Evolutionary conservation across 2,888 invertebrate genomes (phyloP), one percentile per base, ranked within the genome.

Genomic region (Oscheius sp.): DNA sequence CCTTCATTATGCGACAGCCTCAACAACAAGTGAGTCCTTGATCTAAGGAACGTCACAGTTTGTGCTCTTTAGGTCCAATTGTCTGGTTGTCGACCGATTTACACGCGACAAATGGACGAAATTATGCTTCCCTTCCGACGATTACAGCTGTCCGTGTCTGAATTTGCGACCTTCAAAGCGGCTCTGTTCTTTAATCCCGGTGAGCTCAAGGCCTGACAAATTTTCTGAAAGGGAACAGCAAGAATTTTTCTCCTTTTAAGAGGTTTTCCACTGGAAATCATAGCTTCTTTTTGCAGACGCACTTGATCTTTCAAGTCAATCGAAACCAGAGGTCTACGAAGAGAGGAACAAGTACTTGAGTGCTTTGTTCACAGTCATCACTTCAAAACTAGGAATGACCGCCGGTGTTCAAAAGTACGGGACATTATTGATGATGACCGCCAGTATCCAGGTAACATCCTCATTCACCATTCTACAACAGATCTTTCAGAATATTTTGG

Each of bases 71-170:
- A 83, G 83, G 87, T 88, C 35, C 83, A 84, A 77, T 82, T 88
- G 2, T 87, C 88, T 11, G 88, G 88, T 50, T 88, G 88, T 74
- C 80, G 87, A 21, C 84, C 85, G 11, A 88, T 88, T 72, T 88
- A 88, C 78, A 86, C 87, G 33, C 76, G 88, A 53, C 88, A 88
- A 71, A 88, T 88, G 88, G 88, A 88, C 72, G 88, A 87, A 72
- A 87, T 88, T 62, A 87, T 88, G 88, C 80, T 88, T 51, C 88
- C 88, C 7, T 84, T 85, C 75, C 73, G 85, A 29, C 76, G 80
- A 57, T 68, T 85, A 55, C 82, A 87, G 51, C 80, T 88, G 60
- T 76, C 73, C 57, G 82, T 84, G 2, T 62, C 84, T 4, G 88
- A 88, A 66, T 88, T 88, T 70, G 88, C 88, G 42, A 83, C 86